Base-by-base conservation (phyloP, 2,113 vertebrate genomes). In the Ardeotis arabs region DNA sequence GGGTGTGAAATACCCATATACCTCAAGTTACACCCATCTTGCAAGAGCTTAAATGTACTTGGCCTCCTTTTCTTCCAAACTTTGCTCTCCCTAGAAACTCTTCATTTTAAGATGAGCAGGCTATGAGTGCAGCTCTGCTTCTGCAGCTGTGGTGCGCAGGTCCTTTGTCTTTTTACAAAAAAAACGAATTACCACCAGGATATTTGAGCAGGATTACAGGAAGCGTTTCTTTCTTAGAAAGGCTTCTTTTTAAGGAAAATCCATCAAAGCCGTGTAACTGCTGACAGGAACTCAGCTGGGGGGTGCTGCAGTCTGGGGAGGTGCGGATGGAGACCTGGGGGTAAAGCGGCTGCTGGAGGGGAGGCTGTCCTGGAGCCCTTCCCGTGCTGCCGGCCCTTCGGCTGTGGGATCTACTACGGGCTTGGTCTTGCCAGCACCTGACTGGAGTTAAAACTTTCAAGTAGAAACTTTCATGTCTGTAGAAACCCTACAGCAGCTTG, bases 391-490 rank as follows among this genome's bases (percentile, higher is more conserved):
- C 31, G 21, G 11, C 12, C 19, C 14, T 64, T 69, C 33, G 27
- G 66, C 37, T 27, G 33, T 4, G 4, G 74, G 23, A 14, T 73
- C 16, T 73, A 59, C 45, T 62, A 0, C 45, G 29, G 47, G 19
- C 9, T 62, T 33, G 8, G 31, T 25, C 33, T 25, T 1, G 1
- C 6, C 80, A 62, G 14, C 19, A 49, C 44, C 50, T 33, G n/a
- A 5, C 7, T 15, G 47, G 47, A 24, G 31, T 15, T n/a, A 12
- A 72, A 15, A 27, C 0, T 10, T 12, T 39, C 10, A 1, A 0
- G 8, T 21, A 21, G 29, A 4, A 49, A 22, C 4, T 44, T 44
- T 16, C 41, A 44, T 15, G 1, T 20, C 66, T 0, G 2, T 9
- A 45, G 53, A 41, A 66, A 9, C 18, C 24, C 44, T 11, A 0